Conservation (phyloP, 2,888 invertebrate species). For the Nudaria mundana region DNA sequence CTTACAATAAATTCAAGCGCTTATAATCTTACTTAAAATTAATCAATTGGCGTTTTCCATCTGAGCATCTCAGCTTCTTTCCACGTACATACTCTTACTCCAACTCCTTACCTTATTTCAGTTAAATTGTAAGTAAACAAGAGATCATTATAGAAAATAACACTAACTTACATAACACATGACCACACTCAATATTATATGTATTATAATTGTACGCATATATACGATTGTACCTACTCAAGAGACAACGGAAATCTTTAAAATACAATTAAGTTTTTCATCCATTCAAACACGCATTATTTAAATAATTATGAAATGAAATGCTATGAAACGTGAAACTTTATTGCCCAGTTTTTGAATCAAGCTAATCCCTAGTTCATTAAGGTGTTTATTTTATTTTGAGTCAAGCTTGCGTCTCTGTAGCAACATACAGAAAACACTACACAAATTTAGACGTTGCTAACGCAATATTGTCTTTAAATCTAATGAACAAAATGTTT, state of each 20-base stretch:
- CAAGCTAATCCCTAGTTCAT: too few species aligned
- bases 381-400: too few species aligned
- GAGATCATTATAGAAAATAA: conserved; percentile 66
- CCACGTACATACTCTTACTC: conserved; percentile 20
- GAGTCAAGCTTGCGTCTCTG: conserved; percentile 12
- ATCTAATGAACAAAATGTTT: conserved; percentile 16
- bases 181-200: conserved; percentile 69
- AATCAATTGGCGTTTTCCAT: conserved; percentile 69
- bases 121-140: conserved; percentile 76
- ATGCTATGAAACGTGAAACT: too few species aligned
- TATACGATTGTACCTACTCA: conserved; percentile 50
- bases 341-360: too few species aligned
- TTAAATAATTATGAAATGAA: conserved; percentile 38
- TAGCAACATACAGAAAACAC: conserved; percentile 12
- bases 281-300: conserved; percentile 61
- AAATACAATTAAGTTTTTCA: conserved; percentile 53
- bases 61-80: conserved; percentile 61
- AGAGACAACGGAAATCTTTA: conserved; percentile 47
- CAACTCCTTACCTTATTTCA: conserved; percentile 59
- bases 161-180: conserved; percentile 49
- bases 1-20: conserved; percentile 68
- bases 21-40: conserved; percentile 65
- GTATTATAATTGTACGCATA: conserved; percentile 49
- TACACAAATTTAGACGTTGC: too few species aligned
- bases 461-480: conserved; percentile 12